phyloP scores from a whole-genome alignment of 2,113 vertebrate genomes.

The Mesitornis unicolor region DNA sequence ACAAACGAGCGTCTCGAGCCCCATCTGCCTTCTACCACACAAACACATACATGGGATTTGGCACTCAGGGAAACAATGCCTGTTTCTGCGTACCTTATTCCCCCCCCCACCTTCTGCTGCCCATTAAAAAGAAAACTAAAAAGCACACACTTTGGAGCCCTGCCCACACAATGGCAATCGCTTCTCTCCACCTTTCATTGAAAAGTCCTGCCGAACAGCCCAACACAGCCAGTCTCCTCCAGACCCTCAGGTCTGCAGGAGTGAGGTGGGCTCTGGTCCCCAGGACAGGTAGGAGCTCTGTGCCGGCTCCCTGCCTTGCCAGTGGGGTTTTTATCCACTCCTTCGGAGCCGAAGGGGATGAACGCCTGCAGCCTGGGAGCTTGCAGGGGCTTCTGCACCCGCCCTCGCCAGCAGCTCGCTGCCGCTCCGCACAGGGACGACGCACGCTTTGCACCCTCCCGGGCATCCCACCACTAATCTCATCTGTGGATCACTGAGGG shows the following conservation, averaged over 20 bases:
- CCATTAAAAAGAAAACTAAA: neutral
- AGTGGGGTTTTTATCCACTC: neutral
- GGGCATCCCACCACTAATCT: neutral
- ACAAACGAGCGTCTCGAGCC: neutral
- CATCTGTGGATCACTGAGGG: neutral
- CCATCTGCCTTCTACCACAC: neutral
- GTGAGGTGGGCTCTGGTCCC: neutral
- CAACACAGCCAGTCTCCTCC: neutral
- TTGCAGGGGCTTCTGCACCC: neutral
- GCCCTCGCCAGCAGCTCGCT: neutral
- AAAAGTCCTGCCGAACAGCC: neutral
- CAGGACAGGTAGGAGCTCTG: neutral
- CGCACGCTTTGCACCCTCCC: neutral
- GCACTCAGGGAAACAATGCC: neutral
- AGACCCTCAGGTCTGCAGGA: rapidly evolving
- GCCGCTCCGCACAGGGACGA: neutral
- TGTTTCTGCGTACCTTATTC: neutral
- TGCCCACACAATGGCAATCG: neutral
- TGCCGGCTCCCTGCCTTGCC: neutral
- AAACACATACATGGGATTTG: neutral
- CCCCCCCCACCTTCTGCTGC: neutral
- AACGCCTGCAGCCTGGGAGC: neutral
- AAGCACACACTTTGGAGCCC: neutral
- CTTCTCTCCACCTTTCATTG: neutral
- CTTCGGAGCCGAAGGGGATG: neutral